Conservation (phyloP, 2,113 vertebrate species). For the Apteryx owenii region DNA sequence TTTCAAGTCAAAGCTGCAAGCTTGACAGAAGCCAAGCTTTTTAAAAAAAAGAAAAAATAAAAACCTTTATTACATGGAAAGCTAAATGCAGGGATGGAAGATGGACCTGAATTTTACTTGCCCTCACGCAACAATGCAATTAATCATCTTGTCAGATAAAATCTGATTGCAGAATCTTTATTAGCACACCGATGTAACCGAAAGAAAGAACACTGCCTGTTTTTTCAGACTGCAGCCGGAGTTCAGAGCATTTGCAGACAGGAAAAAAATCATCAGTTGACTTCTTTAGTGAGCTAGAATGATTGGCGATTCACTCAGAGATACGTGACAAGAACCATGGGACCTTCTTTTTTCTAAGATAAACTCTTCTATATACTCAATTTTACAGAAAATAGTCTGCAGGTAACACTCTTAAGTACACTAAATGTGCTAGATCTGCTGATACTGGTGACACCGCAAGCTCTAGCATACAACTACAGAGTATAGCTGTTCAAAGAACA, state of each 20-base stretch:
- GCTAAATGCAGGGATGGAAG: not conserved
- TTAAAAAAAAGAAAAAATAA: not conserved
- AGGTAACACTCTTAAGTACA: not conserved
- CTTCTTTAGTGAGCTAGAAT: not conserved
- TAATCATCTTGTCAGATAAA: slow-evolving; percentile 19
- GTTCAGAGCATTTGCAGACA: not conserved
- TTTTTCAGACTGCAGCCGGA: not conserved
- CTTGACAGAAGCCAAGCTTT: not conserved
- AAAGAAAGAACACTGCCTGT: not conserved
- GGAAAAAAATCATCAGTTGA: not conserved
- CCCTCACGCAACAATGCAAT: not conserved
- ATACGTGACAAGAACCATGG: not conserved
- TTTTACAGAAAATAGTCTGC: not conserved
- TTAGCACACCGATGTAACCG: not conserved
- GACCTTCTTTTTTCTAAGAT: not conserved
- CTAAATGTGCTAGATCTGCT: not conserved
- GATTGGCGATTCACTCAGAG: not conserved
- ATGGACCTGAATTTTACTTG: not conserved
- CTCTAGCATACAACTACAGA: not conserved
- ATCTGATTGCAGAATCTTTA: not conserved
- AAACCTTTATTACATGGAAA: not conserved
- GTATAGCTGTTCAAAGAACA: not conserved
- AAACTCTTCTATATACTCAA: not conserved
- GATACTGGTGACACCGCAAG: not conserved
- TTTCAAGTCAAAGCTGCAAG: not conserved